phyloP scores from a whole-genome alignment of 2,888 invertebrate genomes.

The Osmoderma eremita region DNA sequence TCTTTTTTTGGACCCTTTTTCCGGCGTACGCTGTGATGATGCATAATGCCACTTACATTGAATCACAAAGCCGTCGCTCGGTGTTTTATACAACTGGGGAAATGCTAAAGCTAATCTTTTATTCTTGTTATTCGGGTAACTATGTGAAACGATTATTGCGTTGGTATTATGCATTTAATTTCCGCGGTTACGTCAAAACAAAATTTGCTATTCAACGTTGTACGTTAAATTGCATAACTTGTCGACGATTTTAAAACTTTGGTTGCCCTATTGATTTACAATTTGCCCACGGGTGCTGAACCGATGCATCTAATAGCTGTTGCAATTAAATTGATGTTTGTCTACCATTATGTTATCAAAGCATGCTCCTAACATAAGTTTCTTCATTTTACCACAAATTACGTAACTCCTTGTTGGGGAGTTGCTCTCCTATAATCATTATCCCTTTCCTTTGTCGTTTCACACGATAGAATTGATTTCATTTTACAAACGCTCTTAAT shows the following conservation, averaged over 20 bases:
- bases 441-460: too few species aligned
- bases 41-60: conserved; percentile 28
- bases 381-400: too few species aligned
- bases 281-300: too few species aligned
- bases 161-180: neutral
- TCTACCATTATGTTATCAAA: too few species aligned
- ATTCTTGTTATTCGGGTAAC: conserved; percentile 7
- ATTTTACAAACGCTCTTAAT: too few species aligned
- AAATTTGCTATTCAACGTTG: neutral
- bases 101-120: conserved; percentile 16
- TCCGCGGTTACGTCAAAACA: neutral
- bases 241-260: conserved; percentile 2
- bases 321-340: too few species aligned
- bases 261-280: too few species aligned
- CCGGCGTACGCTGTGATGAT: conserved; percentile 14
- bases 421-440: too few species aligned
- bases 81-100: conserved; percentile 13
- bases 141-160: conserved; percentile 11
- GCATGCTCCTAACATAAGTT: too few species aligned
- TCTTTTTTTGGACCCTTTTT: conserved; percentile 11
- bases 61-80: conserved; percentile 6
- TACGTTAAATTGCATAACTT: neutral
- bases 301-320: too few species aligned
- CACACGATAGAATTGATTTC: too few species aligned
- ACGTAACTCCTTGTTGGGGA: too few species aligned